These are phyloP conservation scores for Gonocerus acuteangulatus DNA, from an alignment of 2,888 invertebrate genomes.

Conservation along the genomic window DNA sequence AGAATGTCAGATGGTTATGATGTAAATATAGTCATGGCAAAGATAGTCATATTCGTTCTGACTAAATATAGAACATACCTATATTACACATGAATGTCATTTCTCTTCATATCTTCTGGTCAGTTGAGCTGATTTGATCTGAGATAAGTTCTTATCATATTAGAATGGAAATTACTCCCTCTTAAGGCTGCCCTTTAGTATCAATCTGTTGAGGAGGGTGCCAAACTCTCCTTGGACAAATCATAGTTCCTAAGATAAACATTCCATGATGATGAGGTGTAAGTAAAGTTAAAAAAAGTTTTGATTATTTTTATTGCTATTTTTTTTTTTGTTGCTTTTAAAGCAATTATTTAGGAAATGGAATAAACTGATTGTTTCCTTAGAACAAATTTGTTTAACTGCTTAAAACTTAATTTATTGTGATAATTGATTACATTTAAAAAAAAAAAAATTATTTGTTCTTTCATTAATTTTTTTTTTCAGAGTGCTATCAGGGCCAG, in stretches of 20 bases:
- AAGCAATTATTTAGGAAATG: too few species aligned
- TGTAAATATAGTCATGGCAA: slow-evolving; percentile 3
- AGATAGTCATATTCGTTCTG: not conserved
- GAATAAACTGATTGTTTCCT: too few species aligned
- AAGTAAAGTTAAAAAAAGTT: too few species aligned
- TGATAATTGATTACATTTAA: too few species aligned
- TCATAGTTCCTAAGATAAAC: not conserved
- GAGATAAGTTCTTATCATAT: slow-evolving; percentile 1
- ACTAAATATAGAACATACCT: slow-evolving; percentile 18
- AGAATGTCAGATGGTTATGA: not conserved
- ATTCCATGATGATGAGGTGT: too few species aligned
- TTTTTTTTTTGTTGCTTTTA: too few species aligned
- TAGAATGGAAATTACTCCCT: slow-evolving; percentile 7
- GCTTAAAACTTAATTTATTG: too few species aligned
- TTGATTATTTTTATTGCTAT: too few species aligned
- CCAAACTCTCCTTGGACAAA: not conserved
- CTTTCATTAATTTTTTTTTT: slow-evolving; percentile 42
- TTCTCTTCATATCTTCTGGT: not conserved
- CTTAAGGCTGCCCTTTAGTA: not conserved
- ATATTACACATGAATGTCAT: not conserved
- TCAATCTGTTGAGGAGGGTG: not conserved
- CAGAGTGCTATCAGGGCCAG: slow-evolving; percentile 95
- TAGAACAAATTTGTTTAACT: too few species aligned
- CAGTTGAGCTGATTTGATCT: not conserved
- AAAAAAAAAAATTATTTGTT: slow-evolving; percentile 2